Base-by-base conservation (phyloP, 2,888 invertebrate genomes). In the Oxycera nigricornis region DNA sequence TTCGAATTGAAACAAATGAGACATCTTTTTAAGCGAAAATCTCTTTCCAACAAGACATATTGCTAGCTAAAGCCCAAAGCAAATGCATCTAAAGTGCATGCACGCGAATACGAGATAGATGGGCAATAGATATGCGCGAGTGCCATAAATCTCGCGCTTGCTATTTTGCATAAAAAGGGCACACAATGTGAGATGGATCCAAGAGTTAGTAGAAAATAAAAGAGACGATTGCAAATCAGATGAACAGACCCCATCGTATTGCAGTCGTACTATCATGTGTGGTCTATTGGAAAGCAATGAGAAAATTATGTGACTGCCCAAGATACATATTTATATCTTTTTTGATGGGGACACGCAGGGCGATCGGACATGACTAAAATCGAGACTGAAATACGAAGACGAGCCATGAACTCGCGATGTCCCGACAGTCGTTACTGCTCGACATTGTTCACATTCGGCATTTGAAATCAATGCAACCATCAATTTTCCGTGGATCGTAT, bases 1-100 rank as follows among this genome's bases (percentile, higher is more conserved):
- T 70, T 70, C 70, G 52, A 70, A 55, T 65, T 70, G 55, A 31
- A 70, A 70, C 70, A 70, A 70, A 70, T 70, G 70, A 70, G 70
- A 70, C 70, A 70, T 70, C 70, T 70, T 65, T 65, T 65, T 41
- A 65, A 61, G 31, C 61, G 20, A 65, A 65, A 41, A 35, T 9
- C 41, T n/a, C 30, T 17, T 24, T 41, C 11, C 41, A 41, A 39
- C 24, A 39, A 41, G 41, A 41, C 65, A 65, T 65, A 39, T 41
- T 65, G 65, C 65, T 17, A 2, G 17, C 55, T 22, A 55, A 3
- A 17, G 22, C 24, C 46, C 11, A 2, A 20, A 20, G 22, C 6
- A 22, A 26, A 59, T 28, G 30, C 17, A 59, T 26, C 59, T 59
- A 30, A 30, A 22, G 26, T 9, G 31, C 30, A 61, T 24, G 4